phyloP scores from a whole-genome alignment of 2,797 vertebrate species.

The Danio jaintianensis region DNA sequence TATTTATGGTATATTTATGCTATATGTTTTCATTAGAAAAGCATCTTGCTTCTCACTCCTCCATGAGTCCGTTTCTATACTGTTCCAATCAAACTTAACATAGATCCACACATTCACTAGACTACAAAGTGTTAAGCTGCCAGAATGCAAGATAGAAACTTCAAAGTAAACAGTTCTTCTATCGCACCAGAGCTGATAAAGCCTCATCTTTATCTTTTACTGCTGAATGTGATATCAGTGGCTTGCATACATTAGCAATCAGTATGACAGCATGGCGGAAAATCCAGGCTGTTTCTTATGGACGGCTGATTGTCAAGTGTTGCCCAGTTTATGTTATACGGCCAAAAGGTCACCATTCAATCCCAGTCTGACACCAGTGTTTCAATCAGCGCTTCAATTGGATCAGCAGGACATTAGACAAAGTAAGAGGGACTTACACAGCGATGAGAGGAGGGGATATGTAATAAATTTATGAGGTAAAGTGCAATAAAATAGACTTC shows the following conservation, averaged over 20 bases:
- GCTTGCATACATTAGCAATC: constrained; percentile 50
- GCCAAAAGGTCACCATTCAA: constrained; percentile 15
- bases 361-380: neutral
- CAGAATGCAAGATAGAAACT: neutral
- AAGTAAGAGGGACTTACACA: constrained; percentile 6
- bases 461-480: constrained; percentile 1
- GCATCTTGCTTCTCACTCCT: neutral
- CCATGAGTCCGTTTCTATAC: neutral
- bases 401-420: neutral
- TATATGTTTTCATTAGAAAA: neutral
- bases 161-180: constrained; percentile 23
- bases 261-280: constrained; percentile 44
- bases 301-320: constrained; percentile 45
- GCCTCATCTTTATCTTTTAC: constrained; percentile 28
- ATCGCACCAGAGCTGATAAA: constrained; percentile 9
- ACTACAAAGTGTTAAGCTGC: neutral
- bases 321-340: constrained; percentile 8
- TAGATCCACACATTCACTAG: neutral
- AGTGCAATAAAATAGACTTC: constrained; percentile 2
- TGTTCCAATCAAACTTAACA: neutral
- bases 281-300: constrained; percentile 1
- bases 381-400: constrained; percentile 7
- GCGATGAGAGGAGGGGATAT: neutral
- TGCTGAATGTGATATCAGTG: constrained; percentile 30
- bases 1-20: no score